A percentile compares a stretch with the other conserved stretches of the same genome.
Evolutionary conservation across 2,113 vertebrate species (phyloP).

Genomic region (Prinia subflava): DNA sequence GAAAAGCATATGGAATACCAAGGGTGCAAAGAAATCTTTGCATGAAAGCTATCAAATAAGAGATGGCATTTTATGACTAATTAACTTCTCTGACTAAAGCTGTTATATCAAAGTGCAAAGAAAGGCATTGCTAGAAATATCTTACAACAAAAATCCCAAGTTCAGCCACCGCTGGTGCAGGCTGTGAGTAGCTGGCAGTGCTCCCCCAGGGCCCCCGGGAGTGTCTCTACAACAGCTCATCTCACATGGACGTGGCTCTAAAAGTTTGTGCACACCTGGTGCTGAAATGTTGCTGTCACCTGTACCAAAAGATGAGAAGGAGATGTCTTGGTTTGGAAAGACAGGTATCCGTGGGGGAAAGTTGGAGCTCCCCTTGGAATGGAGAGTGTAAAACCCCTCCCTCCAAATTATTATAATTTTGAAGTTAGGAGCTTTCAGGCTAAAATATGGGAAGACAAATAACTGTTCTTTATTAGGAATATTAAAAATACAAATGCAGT

Average conservation of each 20-base stretch:
- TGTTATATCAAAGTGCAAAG: neutral
- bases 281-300: neutral
- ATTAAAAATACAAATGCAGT: too few relatives aligned
- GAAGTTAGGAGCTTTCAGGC: too few relatives aligned
- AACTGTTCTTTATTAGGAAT: too few relatives aligned
- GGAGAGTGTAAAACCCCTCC: too few relatives aligned
- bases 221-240: too few relatives aligned
- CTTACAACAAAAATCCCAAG: neutral
- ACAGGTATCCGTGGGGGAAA: too few relatives aligned
- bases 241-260: rapidly evolving
- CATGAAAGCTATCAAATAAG: neutral
- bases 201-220: neutral
- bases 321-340: too few relatives aligned
- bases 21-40: neutral
- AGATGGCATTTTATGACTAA: neutral
- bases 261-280: neutral
- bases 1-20: neutral
- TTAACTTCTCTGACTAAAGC: neutral
- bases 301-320: neutral
- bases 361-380: too few relatives aligned
- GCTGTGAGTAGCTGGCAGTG: neutral
- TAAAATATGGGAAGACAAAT: too few relatives aligned
- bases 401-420: too few relatives aligned
- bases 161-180: neutral
- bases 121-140: neutral